Evolutionary conservation across 1,140 invertebrate species (phyloP), one percentile per base, ranked within the genome.

Genomic region (Conus betulinus): DNA sequence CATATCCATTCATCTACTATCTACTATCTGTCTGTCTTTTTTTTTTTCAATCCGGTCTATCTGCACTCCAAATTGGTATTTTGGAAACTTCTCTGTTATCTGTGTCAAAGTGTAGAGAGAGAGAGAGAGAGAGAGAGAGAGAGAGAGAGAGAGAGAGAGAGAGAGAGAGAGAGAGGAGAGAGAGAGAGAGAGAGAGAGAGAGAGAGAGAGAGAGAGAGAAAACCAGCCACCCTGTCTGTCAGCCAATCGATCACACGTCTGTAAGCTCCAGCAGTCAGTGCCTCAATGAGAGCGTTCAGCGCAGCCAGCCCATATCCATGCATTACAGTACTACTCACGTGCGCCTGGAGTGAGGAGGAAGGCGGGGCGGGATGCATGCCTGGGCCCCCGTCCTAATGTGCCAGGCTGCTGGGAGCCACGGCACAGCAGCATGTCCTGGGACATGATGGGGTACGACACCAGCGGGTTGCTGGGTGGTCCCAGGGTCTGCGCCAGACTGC

Each of bases 401-500:
- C 92, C 89, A 94, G 84, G 89, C 92, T 94, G 90, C 93, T 94
- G 25, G 94, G 94, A 23, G 91, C 92, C 25, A 92, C 89, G 25
- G 92, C 93, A 25, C 93, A 93, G 84, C 95, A n/a, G 91, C 94
- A 95, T 94, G 86, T 92, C 93, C 92, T 97, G 97, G 52, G 97
- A 97, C 96, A 97, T 97, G 83, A 97, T 97, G 20, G 97, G 97
- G 94, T 97, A 97, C 17, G 97, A 97, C 67, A 97, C 96, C 84
- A 97, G 96, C 3, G 97, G 96, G 27, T 96, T 96, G 17, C 95
- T 94, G 7, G 96, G 94, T 71, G 93, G 94, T 85, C 94, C 92
- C 87, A 95, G 91, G 85, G 92, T 94, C 84, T 94, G 93, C 27
- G 91, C 93, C 85, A 91, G 88, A 81, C 90, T 91, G 74, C 83